Percentiles rank a stretch among this genome's conserved stretches.
These are phyloP conservation scores for Dendrocincla fuliginosa DNA, from an alignment of 2,797 vertebrate species.

Conservation along the genomic window DNA sequence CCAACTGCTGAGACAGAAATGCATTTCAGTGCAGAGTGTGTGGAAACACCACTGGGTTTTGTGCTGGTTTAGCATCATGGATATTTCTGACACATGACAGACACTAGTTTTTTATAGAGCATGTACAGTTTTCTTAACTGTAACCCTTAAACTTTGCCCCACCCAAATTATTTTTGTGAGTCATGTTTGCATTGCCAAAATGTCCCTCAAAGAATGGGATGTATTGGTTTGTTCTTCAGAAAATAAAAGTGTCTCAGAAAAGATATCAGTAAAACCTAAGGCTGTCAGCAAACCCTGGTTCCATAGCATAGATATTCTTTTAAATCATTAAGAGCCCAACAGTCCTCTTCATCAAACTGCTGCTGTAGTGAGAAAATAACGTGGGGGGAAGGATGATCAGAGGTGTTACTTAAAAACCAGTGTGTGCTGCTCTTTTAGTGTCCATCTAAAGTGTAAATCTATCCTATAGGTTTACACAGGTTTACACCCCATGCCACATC, in stretches of 20 bases:
- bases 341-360: not conserved
- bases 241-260: not conserved
- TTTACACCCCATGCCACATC: not conserved
- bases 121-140: not conserved
- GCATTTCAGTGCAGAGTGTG: not conserved
- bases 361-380: not conserved
- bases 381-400: not conserved
- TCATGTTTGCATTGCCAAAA: not conserved
- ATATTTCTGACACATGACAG: not conserved
- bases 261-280: not conserved
- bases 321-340: not conserved
- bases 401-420: not conserved
- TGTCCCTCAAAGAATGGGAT: not conserved
- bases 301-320: not conserved
- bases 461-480: not conserved
- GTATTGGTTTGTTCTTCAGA: not conserved
- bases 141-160: not conserved
- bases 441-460: not conserved
- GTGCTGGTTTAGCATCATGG: not conserved
- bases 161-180: not conserved
- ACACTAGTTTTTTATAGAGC: not conserved
- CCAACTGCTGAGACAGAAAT: not conserved
- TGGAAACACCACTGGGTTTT: not conserved
- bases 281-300: not conserved
- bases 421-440: not conserved